phyloP scores from a whole-genome alignment of 2,797 vertebrate genomes.

The Gila robusta region DNA sequence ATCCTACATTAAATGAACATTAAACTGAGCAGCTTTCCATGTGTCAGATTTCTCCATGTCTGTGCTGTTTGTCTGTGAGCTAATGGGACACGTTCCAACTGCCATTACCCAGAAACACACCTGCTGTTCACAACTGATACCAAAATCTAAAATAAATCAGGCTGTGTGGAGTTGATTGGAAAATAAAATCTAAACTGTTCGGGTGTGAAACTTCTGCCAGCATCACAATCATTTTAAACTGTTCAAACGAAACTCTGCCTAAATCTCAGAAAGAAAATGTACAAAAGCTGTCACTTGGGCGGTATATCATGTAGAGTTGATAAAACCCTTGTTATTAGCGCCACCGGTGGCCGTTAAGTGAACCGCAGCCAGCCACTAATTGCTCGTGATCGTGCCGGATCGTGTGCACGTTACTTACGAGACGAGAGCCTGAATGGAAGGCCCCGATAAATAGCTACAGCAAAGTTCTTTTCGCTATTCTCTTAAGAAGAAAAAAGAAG shows the following conservation, averaged over 20 bases:
- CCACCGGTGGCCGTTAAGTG: not conserved
- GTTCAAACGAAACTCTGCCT: not conserved
- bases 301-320: too few relatives aligned
- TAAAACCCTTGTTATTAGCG: not conserved
- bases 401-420: not conserved
- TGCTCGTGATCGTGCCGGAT: not conserved
- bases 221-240: not conserved
- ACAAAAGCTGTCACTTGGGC: not conserved
- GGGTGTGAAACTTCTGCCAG: conserved; percentile 7
- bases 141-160: conserved; percentile 36
- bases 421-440: not conserved
- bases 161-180: conserved; percentile 15
- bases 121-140: conserved; percentile 33
- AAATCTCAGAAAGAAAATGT: not conserved
- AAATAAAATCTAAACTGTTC: conserved; percentile 33
- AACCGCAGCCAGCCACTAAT: not conserved
- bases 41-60: conserved; percentile 31
- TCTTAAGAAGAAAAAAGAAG: not conserved
- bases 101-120: conserved; percentile 36
- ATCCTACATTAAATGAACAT: conserved; percentile 12
- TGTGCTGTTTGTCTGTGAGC: conserved; percentile 36
- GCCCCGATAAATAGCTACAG: not conserved
- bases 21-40: conserved; percentile 22
- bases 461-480: not conserved
- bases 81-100: conserved; percentile 31